Evolutionary conservation across 2,888 invertebrate genomes (phyloP), one percentile per base, ranked within the genome.

Genomic region (Petrophora chlorosata): DNA sequence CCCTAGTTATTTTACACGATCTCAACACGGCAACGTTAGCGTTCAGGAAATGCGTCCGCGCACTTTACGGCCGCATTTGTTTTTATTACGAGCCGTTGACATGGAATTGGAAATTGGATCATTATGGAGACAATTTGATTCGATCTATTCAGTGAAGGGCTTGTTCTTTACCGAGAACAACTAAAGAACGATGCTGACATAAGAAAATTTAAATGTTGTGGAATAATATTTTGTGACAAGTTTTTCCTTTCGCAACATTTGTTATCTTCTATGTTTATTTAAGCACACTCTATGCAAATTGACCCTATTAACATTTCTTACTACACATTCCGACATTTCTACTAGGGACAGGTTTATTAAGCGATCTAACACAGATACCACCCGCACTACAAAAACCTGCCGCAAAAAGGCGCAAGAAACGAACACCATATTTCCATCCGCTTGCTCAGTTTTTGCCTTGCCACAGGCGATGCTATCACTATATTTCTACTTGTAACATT

Each of bases 1-100:
- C 59, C 61, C 70, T 76, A 65, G 73, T 76, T 77, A 77, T 69
- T 71, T 71, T 53, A 66, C 64, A 61, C 61, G 53, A 57, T 57
- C 50, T 12, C 46, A 56, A 56, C 61, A 59, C 50, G 56, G 61
- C 68, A 69, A 67, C 67, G 66, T 62, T 62, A 64, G 60, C 63
- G 67, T 70, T 67, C 62, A 66, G 50, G 65, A 66, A 68, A 60
- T 60, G 72, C 70, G 66, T 58, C 49, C 49, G 70, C 70, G 71
- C 67, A 65, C 59, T 73, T 73, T 71, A 73, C 65, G 63, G 52
- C 59, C 61, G 47, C 70, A 74, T 74, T 73, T 61, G 67, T 67
- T 75, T 74, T 74, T 73, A 75, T 58, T 62, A 57, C 63, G 30
- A 42, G 48, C 56, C 63, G 61, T 58, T 56, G 52, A 25, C 43